Evolutionary conservation across 1,140 invertebrate species (phyloP).

Genomic region (Tetraneura akinire): DNA sequence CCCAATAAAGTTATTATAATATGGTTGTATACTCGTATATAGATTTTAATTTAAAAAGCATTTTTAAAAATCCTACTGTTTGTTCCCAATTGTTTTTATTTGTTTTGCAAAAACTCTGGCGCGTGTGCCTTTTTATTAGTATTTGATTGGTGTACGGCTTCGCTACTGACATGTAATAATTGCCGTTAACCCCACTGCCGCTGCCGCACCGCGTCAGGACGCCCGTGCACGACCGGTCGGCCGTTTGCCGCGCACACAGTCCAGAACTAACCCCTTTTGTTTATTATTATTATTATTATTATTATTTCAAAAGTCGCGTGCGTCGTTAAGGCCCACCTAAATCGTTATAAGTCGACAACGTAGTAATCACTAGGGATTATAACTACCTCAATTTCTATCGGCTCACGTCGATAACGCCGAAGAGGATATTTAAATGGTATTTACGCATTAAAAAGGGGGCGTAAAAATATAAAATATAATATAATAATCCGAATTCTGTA

Average conservation of each 20-base stretch:
- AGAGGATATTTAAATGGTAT: constrained; percentile 24
- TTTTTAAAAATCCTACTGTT: constrained; percentile 40
- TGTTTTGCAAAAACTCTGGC: constrained; percentile 42
- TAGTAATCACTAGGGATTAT: constrained; percentile 50
- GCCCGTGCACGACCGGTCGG: background rate
- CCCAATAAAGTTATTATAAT: too few species aligned
- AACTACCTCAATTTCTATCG: constrained; percentile 49
- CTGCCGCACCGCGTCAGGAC: background rate
- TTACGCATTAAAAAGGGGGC: background rate
- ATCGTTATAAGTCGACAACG: constrained; percentile 51
- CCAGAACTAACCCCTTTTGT: constrained; percentile 45
- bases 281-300: too few species aligned
- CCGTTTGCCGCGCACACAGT: background rate
- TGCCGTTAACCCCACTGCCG: constrained; percentile 38
- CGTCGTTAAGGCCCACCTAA: constrained; percentile 44
- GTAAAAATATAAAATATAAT: background rate
- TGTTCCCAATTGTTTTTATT: constrained; percentile 40
- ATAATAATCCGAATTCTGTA: background rate
- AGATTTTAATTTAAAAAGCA: constrained; percentile 50
- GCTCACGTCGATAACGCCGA: constrained; percentile 38
- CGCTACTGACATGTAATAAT: constrained; percentile 46
- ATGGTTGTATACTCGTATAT: too few species aligned
- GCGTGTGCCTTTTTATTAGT: constrained; percentile 50
- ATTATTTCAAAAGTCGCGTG: constrained; percentile 51
- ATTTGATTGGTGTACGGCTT: constrained; percentile 46